Evolutionary conservation across 1,140 invertebrate genomes (phyloP).

Genomic region (Drosophila ercepeae): DNA sequence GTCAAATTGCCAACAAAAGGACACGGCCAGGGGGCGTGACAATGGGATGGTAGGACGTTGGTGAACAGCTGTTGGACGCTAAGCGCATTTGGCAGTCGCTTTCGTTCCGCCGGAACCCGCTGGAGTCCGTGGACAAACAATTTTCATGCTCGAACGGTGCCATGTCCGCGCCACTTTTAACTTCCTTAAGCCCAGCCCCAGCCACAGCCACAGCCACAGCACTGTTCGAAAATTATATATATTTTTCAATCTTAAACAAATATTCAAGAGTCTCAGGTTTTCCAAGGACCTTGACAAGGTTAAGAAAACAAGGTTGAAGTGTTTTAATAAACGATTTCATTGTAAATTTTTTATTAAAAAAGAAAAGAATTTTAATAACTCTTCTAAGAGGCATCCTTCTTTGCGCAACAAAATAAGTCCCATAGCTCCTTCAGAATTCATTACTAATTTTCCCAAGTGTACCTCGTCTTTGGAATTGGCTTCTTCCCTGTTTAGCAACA

Average conservation of each 20-base stretch:
- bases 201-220: too few species aligned
- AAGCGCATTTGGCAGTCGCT: conserved; percentile 53
- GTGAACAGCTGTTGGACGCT: conserved; percentile 64
- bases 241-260: background rate
- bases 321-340: too few species aligned
- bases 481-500: conserved; percentile 37
- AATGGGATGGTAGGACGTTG: too few species aligned
- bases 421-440: too few species aligned
- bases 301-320: too few species aligned
- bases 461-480: background rate
- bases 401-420: too few species aligned
- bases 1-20: conserved; percentile 72
- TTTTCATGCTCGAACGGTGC: conserved; percentile 50
- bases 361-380: too few species aligned
- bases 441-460: background rate
- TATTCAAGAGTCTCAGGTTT: too few species aligned
- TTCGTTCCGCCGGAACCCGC: conserved; percentile 19
- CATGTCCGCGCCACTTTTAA: conserved; percentile 14
- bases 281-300: background rate
- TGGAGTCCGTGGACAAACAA: conserved; percentile 36
- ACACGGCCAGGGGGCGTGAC: background rate
- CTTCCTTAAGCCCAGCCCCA: conserved; percentile 1
- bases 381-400: too few species aligned
- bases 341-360: too few species aligned
- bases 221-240: background rate